Base-by-base conservation (phyloP, 2,797 vertebrate genomes). In the Bryconaethiops microstoma region DNA sequence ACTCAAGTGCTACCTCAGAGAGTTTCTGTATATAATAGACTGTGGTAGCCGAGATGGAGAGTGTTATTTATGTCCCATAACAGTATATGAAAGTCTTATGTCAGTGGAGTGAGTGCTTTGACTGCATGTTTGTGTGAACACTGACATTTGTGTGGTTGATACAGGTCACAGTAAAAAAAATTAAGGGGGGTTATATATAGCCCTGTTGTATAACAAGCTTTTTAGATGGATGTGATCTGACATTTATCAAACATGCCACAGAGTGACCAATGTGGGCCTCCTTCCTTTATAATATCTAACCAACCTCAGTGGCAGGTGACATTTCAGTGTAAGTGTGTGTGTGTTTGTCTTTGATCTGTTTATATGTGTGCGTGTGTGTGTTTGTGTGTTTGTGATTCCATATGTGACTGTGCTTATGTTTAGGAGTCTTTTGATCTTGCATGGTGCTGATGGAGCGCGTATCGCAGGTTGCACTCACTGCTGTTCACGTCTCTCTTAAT, bases 311-410 rank as follows among this genome's bases (percentile, higher is more conserved):
- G 25, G 14, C 50, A 77, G 54, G 76, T 77, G 62, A 55, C 59
- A 19, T 74, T 42, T 74, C 29, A 35, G 67, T 50, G 77, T 60
- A 23, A 14, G 76, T 60, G 77, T 48, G 67, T 71, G 77, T 70
- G 65, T 48, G 21, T 39, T 19, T 57, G 17, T 55, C 35, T 40
- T 59, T 74, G 71, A 74, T 59, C 71, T 57, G 71, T 59, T 40
- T 55, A 23, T 48, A 0, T 52, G 0, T 55, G 29, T 16, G 45
- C 17, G 62, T 65, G 23, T 54, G 62, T 35, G 52, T 23, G 29
- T 64, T 7, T 54, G 29, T 54, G 54, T 25, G 35, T 65, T 8
- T 40, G 35, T 65, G 63, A 65, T 9, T 40, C 7, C 63, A 65
- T 65, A 55, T 71, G 55, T 70, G 65, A 42, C 23, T 14, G 72